Evolutionary conservation across 2,797 vertebrate species (phyloP).

Genomic region (Malurus leucopterus): DNA sequence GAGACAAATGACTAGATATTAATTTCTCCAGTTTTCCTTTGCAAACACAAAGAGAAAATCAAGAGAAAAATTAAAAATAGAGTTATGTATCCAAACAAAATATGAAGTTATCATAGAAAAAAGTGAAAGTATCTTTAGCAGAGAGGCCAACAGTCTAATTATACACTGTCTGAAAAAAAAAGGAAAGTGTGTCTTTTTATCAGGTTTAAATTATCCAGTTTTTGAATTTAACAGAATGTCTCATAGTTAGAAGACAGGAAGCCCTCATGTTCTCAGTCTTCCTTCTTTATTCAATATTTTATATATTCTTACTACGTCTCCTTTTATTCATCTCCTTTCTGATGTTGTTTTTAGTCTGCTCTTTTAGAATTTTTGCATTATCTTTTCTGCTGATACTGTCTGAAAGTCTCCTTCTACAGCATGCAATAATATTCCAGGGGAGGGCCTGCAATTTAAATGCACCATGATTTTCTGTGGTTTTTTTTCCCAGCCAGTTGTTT

Average conservation of each 20-base stretch:
- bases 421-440: not conserved
- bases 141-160: not conserved
- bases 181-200: not conserved
- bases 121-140: not conserved
- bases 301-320: slow-evolving; percentile 2
- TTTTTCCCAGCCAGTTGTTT: not conserved
- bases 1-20: not conserved
- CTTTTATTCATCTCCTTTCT: not conserved
- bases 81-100: not conserved
- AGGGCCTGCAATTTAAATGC: not conserved
- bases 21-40: not conserved
- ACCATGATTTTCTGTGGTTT: not conserved
- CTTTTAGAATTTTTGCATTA: not conserved
- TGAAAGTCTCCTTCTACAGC: not conserved
- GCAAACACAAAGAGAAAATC: not conserved
- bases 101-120: not conserved
- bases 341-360: slow-evolving; percentile 11
- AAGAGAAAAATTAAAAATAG: not conserved
- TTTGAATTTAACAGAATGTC: slow-evolving; percentile 17
- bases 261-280: not conserved
- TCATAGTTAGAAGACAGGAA: not conserved
- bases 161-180: not conserved
- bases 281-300: slow-evolving; percentile 44
- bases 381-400: not conserved
- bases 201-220: slow-evolving; percentile 5